Base-by-base conservation (phyloP, 2,797 vertebrate species). In the Gymnothorax reevesii region DNA sequence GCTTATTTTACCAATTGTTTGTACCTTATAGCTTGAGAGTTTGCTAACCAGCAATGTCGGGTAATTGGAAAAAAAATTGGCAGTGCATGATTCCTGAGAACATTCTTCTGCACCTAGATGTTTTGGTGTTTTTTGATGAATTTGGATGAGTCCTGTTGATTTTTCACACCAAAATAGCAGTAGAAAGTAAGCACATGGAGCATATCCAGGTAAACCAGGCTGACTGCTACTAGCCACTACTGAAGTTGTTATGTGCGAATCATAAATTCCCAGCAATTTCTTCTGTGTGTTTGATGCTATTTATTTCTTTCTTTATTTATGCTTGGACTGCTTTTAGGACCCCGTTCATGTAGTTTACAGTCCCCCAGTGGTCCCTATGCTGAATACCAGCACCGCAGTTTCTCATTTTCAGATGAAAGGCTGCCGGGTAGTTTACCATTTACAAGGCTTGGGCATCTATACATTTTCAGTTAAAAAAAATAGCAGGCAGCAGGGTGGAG, bases 391-490 rank as follows among this genome's bases (percentile, higher is more conserved):
- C 73, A 52, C 27, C 49, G 73, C 33, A 49, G 13, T 49, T 17
- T 20, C 13, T 77, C 33, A 49, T 42, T 42, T 9, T 13, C 27
- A 25, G n/a, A 25, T 71, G 8, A 71, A 71, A 71, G 69, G 69
- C 69, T 33, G 69, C 27, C 33, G 69, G 69, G 69, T 25, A 9
- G 25, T 12, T 77, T 42, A 22, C 22, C 57, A 27, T 42, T 80
- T 25, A 80, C 73, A 57, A n/a, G 52, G 33, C 49, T 27, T 27
- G 15, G 83, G 69, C 20, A 17, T 55, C 64, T 62, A 33, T 85
- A 64, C 12, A 52, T 57, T 85, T 84, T 57, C 22, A 15, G 82
- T 73, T 85, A 64, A 57, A 55, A 49, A 64, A 64, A n/a, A 64
- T 20, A 22, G 7, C 62, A 22, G 62, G 62, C 62, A 60, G 83